Conservation (phyloP, 1,140 invertebrate genomes). For the Aphelenchoides besseyi region DNA sequence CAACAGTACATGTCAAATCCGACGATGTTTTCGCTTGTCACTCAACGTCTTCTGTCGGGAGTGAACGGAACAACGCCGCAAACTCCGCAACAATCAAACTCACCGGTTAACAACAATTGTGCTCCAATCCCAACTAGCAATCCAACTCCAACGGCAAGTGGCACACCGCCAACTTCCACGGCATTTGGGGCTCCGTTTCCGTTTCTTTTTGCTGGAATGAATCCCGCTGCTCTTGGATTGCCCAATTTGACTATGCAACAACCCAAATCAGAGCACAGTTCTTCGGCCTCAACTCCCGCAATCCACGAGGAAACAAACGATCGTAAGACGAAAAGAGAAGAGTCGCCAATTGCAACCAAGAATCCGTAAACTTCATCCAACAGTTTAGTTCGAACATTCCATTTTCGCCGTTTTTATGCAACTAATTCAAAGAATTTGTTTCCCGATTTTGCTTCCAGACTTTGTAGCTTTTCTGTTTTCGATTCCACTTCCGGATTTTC, state of each 20-base stretch:
- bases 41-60: neutral
- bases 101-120: conserved; percentile 9
- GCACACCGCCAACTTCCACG: neutral
- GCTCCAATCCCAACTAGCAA: neutral
- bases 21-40: conserved; percentile 2
- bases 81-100: neutral
- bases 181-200: neutral
- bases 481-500: no score
- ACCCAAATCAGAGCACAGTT: neutral
- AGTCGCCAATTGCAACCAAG: no score
- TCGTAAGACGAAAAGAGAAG: no score
- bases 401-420: no score
- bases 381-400: no score
- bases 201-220: neutral
- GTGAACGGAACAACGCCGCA: neutral
- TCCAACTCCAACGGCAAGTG: neutral
- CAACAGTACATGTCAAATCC: conserved; percentile 63
- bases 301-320: no score
- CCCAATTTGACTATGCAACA: neutral
- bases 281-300: neutral
- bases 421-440: no score
- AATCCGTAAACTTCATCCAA: no score
- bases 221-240: neutral
- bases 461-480: no score
- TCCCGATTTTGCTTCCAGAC: no score